phyloP scores from a whole-genome alignment of 2,797 vertebrate genomes.

The Salarias fasciatus region DNA sequence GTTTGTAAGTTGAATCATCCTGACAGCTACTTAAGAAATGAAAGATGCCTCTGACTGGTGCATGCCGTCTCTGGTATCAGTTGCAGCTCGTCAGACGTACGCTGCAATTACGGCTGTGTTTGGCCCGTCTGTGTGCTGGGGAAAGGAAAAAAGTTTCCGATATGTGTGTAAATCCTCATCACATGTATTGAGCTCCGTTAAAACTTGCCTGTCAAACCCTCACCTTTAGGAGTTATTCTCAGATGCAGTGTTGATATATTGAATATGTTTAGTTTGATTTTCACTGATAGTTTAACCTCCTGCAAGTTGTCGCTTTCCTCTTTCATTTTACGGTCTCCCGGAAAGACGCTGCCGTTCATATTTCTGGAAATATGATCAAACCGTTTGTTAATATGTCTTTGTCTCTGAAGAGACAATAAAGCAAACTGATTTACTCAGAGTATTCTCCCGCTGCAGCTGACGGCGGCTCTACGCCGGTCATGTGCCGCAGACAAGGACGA shows the following conservation, averaged over 20 bases:
- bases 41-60: conserved; percentile 27
- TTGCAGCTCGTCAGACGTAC: conserved; percentile 18
- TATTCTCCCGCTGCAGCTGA: conserved; percentile 61
- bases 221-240: too few species aligned
- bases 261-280: too few species aligned
- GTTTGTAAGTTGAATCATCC: conserved; percentile 25
- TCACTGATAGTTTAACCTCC: too few species aligned
- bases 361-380: conserved; percentile 76
- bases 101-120: conserved; percentile 7
- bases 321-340: too few species aligned
- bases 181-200: too few species aligned
- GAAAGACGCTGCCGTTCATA: conserved; percentile 26
- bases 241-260: too few species aligned
- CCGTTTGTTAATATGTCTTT: conserved; percentile 72
- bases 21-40: conserved; percentile 50
- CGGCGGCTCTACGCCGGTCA: conserved; percentile 59
- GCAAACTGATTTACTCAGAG: conserved; percentile 71
- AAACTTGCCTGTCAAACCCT: too few species aligned
- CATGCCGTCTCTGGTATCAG: conserved; percentile 12
- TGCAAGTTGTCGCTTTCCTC: too few species aligned
- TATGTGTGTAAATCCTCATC: too few species aligned
- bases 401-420: conserved; percentile 72
- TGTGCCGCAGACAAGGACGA: conserved; percentile 59
- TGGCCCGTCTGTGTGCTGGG: conserved; percentile 5
- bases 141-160: background rate